phyloP scores from a whole-genome alignment of 1,140 invertebrate genomes.

The Apolygus lucorum region DNA sequence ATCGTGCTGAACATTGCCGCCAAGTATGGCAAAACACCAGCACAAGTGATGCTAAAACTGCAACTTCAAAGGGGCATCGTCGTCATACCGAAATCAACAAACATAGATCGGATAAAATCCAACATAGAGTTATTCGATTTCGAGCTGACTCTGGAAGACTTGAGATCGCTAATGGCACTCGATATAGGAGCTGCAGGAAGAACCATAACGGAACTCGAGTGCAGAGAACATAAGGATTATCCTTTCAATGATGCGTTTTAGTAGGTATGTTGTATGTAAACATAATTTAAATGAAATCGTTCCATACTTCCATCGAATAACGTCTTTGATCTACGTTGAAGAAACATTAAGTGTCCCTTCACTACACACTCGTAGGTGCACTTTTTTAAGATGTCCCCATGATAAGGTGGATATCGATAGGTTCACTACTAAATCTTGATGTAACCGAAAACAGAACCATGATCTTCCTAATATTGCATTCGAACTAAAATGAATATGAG shows the following conservation, averaged over 20 bases:
- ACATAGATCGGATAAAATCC: slow-evolving; percentile 43
- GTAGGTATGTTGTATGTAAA: too few species aligned
- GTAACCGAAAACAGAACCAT: too few species aligned
- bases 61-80: slow-evolving; percentile 46
- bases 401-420: too few species aligned
- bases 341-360: too few species aligned
- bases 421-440: too few species aligned
- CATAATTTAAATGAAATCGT: too few species aligned
- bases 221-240: background rate
- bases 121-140: slow-evolving; percentile 53
- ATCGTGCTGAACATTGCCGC: slow-evolving; percentile 52
- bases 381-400: too few species aligned
- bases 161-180: slow-evolving; percentile 28
- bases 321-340: too few species aligned
- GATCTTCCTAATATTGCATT: too few species aligned
- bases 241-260: background rate
- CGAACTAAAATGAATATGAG: too few species aligned
- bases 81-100: slow-evolving; percentile 55
- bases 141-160: slow-evolving; percentile 42
- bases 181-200: background rate
- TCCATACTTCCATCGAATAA: too few species aligned
- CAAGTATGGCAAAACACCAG: slow-evolving; percentile 56
- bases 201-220: background rate
- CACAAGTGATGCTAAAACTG: slow-evolving; percentile 59
- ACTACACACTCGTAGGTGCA: too few species aligned